Evolutionary conservation across 2,888 invertebrate species (phyloP).

Genomic region (Amiota mariae): DNA sequence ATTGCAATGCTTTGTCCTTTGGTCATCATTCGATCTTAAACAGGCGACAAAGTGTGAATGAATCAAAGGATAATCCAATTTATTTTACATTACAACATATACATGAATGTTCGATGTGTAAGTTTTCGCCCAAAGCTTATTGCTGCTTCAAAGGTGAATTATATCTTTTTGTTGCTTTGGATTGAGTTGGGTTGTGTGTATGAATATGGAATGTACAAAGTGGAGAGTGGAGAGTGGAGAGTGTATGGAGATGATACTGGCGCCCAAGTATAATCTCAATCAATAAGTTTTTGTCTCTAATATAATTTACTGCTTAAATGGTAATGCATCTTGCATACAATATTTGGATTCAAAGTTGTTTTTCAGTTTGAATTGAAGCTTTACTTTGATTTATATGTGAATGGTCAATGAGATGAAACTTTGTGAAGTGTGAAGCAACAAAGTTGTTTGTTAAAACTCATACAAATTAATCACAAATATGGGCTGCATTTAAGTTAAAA

Average conservation of each 20-base stretch:
- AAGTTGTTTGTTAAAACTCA: too few species aligned
- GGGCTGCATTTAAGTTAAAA: too few species aligned
- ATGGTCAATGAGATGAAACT: too few species aligned
- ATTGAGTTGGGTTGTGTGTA: too few species aligned
- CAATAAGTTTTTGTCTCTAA: slow-evolving; percentile 68
- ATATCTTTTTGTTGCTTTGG: too few species aligned
- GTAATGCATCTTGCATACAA: not conserved
- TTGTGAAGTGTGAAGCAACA: too few species aligned
- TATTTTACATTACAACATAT: slow-evolving; percentile 60
- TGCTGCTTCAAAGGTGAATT: slow-evolving; percentile 16
- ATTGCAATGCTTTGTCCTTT: not conserved
- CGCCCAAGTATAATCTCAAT: slow-evolving; percentile 46
- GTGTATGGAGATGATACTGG: too few species aligned
- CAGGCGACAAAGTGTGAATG: slow-evolving; percentile 64
- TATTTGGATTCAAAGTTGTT: not conserved
- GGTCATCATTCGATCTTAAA: not conserved
- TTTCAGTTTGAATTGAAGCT: not conserved
- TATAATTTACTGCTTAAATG: slow-evolving; percentile 62
- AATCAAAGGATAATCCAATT: slow-evolving; percentile 72
- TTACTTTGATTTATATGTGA: too few species aligned
- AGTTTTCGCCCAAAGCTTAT: not conserved
- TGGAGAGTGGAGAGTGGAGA: too few species aligned
- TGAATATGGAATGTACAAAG: too few species aligned
- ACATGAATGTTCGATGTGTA: slow-evolving; percentile 30
- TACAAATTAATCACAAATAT: too few species aligned